Percentiles rank a stretch among this genome's conserved stretches.
Conservation (phyloP, 2,797 vertebrate species). For the Typhlichthys subterraneus region DNA sequence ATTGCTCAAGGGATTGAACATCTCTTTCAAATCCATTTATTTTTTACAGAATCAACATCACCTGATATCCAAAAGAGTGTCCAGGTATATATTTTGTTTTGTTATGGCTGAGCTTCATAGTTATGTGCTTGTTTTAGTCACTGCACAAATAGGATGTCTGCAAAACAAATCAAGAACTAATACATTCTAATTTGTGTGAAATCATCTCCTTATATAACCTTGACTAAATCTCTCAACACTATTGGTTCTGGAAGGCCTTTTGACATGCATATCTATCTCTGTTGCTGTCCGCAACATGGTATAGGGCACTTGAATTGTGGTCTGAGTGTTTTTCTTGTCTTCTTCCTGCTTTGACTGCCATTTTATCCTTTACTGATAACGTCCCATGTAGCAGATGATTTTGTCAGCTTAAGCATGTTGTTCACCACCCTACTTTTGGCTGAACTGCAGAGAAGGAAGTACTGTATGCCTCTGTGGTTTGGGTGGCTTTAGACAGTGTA, state of each 20-base stretch:
- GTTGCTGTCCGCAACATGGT: conserved; percentile 35
- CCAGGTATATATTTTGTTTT: conserved; percentile 74
- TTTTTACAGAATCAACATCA: conserved; percentile 82
- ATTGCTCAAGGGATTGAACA: conserved; percentile 30
- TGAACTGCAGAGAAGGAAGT: no score
- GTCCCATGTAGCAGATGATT: conserved; percentile 39
- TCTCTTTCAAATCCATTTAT: conserved; percentile 77
- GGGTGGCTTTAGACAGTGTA: no score
- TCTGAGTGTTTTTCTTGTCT: conserved; percentile 34
- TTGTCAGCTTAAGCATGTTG: conserved; percentile 22
- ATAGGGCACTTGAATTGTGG: conserved; percentile 32
- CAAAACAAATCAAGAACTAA: conserved; percentile 29
- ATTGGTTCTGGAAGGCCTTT: background rate
- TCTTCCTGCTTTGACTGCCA: conserved; percentile 17
- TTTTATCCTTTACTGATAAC: conserved; percentile 30
- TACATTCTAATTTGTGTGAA: conserved; percentile 16
- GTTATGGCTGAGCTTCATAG: conserved; percentile 40
- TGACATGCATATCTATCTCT: conserved; percentile 16
- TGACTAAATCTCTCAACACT: conserved; percentile 32
- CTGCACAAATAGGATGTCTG: conserved; percentile 21
- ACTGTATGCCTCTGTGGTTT: no score
- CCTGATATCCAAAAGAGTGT: conserved; percentile 78
- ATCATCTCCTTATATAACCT: no score
- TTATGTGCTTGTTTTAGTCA: conserved; percentile 28
- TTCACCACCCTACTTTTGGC: conserved; percentile 16